Base-by-base conservation (phyloP, 1,140 invertebrate genomes). In the Ectropis grisescens region DNA sequence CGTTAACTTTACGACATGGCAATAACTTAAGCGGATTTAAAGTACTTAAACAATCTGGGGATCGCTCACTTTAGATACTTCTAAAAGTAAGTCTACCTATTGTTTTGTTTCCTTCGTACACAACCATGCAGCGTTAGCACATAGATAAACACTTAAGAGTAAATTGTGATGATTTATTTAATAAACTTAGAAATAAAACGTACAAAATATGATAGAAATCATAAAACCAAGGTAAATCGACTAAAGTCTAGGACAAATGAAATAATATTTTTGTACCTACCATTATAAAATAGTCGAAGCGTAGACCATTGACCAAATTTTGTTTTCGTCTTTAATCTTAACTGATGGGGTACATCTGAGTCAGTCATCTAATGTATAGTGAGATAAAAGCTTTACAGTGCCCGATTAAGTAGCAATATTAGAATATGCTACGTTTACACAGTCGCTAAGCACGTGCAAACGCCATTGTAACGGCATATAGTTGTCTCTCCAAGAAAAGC, bases 181-280 rank as follows among this genome's bases (percentile, higher is more conserved):
- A n/a, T n/a, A n/a, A n/a, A 71, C 60, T 58, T 74, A 75, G 66
- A 65, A 59, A 49, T 61, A 61, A 55, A 70, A 76, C 69, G 74
- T 79, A 79, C 74, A 79, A 76, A 79, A 72, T 61, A 59, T 56
- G 50, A 58, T 35, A 40, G 42, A 67, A 75, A 53, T 64, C 58
- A 55, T 55, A 58, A 66, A 66, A 56, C 53, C 55, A 19, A 61
- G 53, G 48, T 47, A 57, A 65, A 64, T 41, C n/a, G n/a, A 47
- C 44, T 54, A 58, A 69, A 53, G 46, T 60, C 41, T 65, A 67
- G 53, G 39, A 59, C 46, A 53, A 59, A 62, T 50, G 11, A 54
- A 46, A 65, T 61, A 64, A 41, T 80, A 75, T 80, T 76, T 80
- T 76, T 80, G 47, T 76, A 80, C 61, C 67, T 76, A 80, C 61